These are phyloP conservation scores for Psophia crepitans DNA, from an alignment of 2,113 vertebrate genomes.

Conservation along the genomic window DNA sequence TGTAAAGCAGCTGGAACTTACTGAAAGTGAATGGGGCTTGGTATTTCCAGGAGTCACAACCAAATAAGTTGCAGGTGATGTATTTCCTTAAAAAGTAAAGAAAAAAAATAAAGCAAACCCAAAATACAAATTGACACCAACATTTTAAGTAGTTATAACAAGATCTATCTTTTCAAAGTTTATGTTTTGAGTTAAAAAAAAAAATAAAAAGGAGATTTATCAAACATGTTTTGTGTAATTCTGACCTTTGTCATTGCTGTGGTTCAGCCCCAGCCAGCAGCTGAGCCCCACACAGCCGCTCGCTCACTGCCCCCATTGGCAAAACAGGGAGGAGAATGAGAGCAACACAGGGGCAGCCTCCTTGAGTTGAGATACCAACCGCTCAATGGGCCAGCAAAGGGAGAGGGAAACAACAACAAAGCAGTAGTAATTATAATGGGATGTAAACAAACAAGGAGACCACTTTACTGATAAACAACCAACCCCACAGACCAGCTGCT, in stretches of 20 bases:
- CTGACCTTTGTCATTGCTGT: background rate
- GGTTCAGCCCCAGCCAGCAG: too few relatives aligned
- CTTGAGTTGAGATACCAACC: too few relatives aligned
- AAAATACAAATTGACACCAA: background rate
- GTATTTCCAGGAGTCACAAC: background rate
- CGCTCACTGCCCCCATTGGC: too few relatives aligned
- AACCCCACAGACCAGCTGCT: too few relatives aligned
- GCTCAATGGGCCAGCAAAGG: too few relatives aligned
- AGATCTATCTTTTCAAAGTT: background rate
- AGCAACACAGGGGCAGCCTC: too few relatives aligned
- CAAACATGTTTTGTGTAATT: background rate
- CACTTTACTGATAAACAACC: too few relatives aligned
- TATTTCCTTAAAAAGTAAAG: background rate
- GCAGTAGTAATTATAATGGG: too few relatives aligned
- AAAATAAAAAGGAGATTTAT: accelerated
- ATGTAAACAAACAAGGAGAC: too few relatives aligned
- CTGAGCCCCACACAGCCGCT: too few relatives aligned
- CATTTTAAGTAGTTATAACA: background rate
- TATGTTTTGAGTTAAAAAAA: background rate
- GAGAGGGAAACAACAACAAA: too few relatives aligned
- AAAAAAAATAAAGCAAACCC: accelerated
- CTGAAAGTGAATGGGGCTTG: background rate
- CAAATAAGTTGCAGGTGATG: background rate
- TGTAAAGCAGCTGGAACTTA: background rate
- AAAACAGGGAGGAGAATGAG: too few relatives aligned